Evolutionary conservation across 2,797 vertebrate species (phyloP), one percentile per base, ranked within the genome.

Genomic region (Xenopus petersii): DNA sequence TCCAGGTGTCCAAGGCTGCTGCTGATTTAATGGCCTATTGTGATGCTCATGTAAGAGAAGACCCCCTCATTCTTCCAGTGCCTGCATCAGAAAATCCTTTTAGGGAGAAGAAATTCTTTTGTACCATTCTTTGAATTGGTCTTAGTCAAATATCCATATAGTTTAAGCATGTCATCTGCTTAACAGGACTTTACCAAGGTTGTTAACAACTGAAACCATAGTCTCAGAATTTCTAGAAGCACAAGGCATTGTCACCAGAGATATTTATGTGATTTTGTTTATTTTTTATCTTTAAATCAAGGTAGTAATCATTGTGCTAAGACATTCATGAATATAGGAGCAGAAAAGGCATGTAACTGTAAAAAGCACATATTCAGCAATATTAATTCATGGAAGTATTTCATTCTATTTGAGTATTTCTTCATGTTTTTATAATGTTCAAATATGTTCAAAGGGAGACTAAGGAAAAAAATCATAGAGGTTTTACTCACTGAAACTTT

Each of bases 31-130:
- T 98, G 95, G 96, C 96, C 0, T 98, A 98, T 88, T 99, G 97
- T 26, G 96, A 98, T 55, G 96, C 96, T 69, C 96, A 98, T 79
- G 90, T 96, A 88, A 93, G 94, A 68, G 97, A 99, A 85, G 97
- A 99, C 87, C 97, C 97, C 1, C 95, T 99, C 84, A 96, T 98
- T 82, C 92, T 96, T 81, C 97, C 97, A 2, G 95, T 98, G 79
- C 96, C 97, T 8, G 95, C 96, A 16, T 98, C 97, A 0, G 97
- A 99, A 93, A 99, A 99, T 91, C 97, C 97, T 4, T 99, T 99
- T 91, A 87, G 97, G 80, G 97, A 98, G 95, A 98, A 99, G 92
- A 99, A 98, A 91, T 95, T 98, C 85, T 98, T 98, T 89, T 98
- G 97, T 87, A 93, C 90, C 89, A 98, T 98, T 86, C 97, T 99